Evolutionary conservation across 2,797 vertebrate genomes (phyloP).

Genomic region (Parauchenoglanis punctatus): DNA sequence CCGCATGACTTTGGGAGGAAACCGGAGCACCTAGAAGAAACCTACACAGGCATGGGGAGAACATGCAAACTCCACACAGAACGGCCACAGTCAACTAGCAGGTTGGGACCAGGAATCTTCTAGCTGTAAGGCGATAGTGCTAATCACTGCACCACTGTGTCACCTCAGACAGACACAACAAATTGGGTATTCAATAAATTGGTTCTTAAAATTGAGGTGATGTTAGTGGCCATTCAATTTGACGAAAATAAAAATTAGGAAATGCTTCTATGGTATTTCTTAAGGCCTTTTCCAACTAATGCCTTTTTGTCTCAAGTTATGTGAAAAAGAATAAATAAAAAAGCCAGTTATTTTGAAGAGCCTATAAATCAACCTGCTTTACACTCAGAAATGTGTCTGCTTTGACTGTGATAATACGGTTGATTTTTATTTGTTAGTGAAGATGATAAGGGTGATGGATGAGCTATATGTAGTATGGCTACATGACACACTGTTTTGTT

Average conservation of each 20-base stretch:
- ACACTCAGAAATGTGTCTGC: background rate
- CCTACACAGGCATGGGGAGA: no score
- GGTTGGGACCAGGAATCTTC: no score
- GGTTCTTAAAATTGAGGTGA: background rate
- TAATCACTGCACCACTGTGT: no score
- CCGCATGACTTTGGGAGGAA: no score
- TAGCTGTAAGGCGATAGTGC: no score
- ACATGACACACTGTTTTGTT: background rate
- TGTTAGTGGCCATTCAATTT: background rate
- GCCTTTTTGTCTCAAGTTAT: background rate
- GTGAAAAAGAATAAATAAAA: background rate
- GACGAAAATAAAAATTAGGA: background rate
- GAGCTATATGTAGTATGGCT: background rate
- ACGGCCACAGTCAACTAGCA: no score
- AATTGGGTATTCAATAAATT: no score
- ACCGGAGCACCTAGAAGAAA: no score
- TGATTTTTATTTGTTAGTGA: background rate
- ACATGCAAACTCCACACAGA: no score
- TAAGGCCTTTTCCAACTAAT: background rate
- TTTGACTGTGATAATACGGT: background rate
- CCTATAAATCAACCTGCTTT: background rate
- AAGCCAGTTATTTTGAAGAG: background rate
- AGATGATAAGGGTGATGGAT: background rate
- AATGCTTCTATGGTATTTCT: background rate
- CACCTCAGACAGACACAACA: no score